Evolutionary conservation across 2,888 invertebrate species (phyloP).

Genomic region (Diplolepis rosae): DNA sequence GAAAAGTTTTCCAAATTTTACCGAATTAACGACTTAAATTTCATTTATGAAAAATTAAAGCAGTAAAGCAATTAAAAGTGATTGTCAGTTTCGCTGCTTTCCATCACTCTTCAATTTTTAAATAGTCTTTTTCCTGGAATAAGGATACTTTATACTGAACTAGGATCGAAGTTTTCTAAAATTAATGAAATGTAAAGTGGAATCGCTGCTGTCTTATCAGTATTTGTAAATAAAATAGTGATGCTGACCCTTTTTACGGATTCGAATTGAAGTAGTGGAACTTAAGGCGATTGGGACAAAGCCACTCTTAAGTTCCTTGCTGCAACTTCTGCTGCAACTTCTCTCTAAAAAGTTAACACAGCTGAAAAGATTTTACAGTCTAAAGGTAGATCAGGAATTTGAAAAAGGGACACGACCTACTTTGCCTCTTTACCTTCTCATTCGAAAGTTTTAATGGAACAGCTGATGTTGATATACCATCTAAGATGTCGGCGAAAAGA

Average conservation of each 20-base stretch:
- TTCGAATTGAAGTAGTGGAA: not conserved
- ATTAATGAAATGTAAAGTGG: too few relatives aligned
- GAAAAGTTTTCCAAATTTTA: too few relatives aligned
- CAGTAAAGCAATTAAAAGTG: too few relatives aligned
- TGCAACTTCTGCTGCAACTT: conserved; percentile 15
- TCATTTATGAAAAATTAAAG: too few relatives aligned
- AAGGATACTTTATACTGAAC: too few relatives aligned
- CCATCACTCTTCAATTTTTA: too few relatives aligned
- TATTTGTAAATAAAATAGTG: not conserved
- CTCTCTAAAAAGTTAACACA: conserved; percentile 17
- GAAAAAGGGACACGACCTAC: conserved; percentile 8
- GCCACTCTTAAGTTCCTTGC: not conserved
- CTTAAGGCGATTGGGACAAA: conserved; percentile 19
- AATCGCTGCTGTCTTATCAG: not conserved
- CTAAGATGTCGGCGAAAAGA: conserved; percentile 32
- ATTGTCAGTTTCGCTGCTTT: too few relatives aligned
- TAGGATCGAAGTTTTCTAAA: too few relatives aligned
- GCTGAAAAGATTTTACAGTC: conserved; percentile 7
- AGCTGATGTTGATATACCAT: conserved; percentile 45
- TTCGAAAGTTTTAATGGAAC: conserved; percentile 51
- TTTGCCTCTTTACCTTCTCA: conserved; percentile 34
- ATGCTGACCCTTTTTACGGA: conserved; percentile 8
- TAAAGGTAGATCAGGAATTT: conserved; percentile 33
- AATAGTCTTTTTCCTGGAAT: too few relatives aligned
- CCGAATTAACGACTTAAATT: too few relatives aligned